Percentiles rank a stretch among this genome's conserved stretches.
Conservation (phyloP, 2,113 vertebrate species). For the Cheirogaleus medius region DNA sequence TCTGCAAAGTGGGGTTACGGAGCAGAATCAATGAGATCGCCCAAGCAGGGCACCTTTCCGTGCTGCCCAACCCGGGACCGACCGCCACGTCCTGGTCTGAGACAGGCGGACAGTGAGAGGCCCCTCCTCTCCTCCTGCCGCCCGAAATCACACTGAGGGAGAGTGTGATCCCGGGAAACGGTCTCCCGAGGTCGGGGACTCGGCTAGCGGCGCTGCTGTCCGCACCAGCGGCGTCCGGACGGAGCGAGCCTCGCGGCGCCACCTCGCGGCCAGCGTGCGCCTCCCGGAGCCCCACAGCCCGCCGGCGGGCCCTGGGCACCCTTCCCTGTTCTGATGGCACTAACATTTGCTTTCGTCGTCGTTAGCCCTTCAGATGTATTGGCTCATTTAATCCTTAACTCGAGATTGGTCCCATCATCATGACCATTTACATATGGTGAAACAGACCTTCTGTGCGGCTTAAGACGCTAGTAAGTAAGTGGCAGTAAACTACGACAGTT, state of each 20-base stretch:
- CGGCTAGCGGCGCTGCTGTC: not conserved
- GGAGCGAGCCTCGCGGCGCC: not conserved
- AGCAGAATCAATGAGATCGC: not conserved
- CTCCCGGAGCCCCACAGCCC: not conserved
- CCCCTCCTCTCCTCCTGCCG: not conserved
- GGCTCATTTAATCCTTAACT: not conserved
- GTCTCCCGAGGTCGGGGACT: no score
- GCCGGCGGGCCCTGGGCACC: not conserved
- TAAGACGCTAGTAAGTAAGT: accelerated
- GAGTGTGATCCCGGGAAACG: not conserved
- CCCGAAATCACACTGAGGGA: not conserved
- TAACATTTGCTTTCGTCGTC: not conserved
- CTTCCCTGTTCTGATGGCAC: not conserved
- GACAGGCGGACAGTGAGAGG: no score
- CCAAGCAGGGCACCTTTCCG: not conserved
- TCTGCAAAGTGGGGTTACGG: not conserved
- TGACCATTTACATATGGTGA: not conserved
- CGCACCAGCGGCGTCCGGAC: accelerated
- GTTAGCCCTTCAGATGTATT: no score
- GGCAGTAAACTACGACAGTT: not conserved
- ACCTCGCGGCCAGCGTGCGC: not conserved
- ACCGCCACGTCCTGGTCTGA: no score
- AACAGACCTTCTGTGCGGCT: no score
- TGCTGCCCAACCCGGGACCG: not conserved
- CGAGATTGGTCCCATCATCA: not conserved